A percentile compares a stretch with the other conserved stretches of the same genome.
These are phyloP conservation scores for Cliona cf. orientalis DNA, from an alignment of 37 sponge, comb jelly and placozoan genomes.

Conservation along the genomic window DNA sequence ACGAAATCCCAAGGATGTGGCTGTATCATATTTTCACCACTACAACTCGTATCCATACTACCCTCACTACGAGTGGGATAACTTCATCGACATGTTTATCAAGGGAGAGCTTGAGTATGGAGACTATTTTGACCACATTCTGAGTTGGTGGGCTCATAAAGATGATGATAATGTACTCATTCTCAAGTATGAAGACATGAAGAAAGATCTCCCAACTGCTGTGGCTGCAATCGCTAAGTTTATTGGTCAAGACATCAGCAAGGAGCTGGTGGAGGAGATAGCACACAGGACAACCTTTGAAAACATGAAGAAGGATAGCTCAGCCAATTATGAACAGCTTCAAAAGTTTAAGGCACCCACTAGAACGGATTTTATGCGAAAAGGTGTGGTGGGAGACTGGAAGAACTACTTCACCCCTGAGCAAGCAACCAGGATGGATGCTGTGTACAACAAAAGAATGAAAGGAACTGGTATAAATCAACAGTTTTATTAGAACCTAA, in stretches of 20 bases:
- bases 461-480: slow-evolving; percentile 38
- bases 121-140: slow-evolving; percentile 60
- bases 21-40: slow-evolving; percentile 71
- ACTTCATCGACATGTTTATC: too few relatives aligned
- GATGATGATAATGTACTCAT: slow-evolving; percentile 52
- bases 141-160: slow-evolving; percentile 55
- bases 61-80: too few relatives aligned
- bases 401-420: slow-evolving; percentile 48
- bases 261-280: slow-evolving; percentile 26
- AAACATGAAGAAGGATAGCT: slow-evolving; percentile 40
- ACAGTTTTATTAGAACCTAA: too few relatives aligned
- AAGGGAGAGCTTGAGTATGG: slow-evolving; percentile 48
- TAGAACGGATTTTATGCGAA: slow-evolving; percentile 36
- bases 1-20: slow-evolving; percentile 75
- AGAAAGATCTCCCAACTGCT: slow-evolving; percentile 25
- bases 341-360: neutral
- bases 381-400: slow-evolving; percentile 71
- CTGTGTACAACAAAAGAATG: slow-evolving; percentile 25
- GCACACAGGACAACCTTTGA: slow-evolving; percentile 33
- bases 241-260: slow-evolving; percentile 25
- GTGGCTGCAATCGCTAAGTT: slow-evolving; percentile 27
- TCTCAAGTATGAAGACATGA: slow-evolving; percentile 73
- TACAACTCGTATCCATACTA: too few relatives aligned
- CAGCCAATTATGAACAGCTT: slow-evolving; percentile 5
- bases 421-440: slow-evolving; percentile 39